phyloP scores from a whole-genome alignment of 2,888 invertebrate genomes.

The Galeruca laticollis region DNA sequence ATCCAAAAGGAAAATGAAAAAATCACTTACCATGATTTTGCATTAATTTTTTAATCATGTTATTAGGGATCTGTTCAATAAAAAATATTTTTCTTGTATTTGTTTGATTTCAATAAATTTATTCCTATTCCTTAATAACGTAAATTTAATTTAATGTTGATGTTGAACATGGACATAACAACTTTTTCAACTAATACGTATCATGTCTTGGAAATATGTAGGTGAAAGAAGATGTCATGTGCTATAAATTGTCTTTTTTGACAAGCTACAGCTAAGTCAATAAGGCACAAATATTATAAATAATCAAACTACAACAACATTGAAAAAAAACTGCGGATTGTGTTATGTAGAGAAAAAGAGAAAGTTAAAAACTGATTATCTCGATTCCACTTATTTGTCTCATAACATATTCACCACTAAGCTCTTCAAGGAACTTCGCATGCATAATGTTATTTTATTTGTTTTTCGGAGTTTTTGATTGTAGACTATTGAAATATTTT shows the following conservation, averaged over 20 bases:
- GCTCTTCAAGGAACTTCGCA: no score
- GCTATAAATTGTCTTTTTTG: background rate
- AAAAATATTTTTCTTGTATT: background rate
- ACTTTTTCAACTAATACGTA: no score
- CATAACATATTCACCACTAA: background rate
- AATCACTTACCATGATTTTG: slow-evolving; percentile 2
- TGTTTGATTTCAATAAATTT: background rate
- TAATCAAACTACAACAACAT: background rate
- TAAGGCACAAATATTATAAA: background rate
- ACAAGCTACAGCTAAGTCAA: background rate
- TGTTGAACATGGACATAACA: background rate
- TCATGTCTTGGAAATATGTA: no score
- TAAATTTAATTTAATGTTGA: background rate
- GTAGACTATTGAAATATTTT: no score
- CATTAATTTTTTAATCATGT: background rate
- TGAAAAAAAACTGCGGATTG: background rate
- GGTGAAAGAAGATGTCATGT: no score
- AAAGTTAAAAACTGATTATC: slow-evolving; percentile 4
- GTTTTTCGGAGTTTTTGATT: no score
- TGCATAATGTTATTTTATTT: no score
- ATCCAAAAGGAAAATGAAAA: slow-evolving; percentile 10
- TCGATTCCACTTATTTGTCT: slow-evolving; percentile 2
- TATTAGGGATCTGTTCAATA: background rate
- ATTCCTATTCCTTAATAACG: background rate
- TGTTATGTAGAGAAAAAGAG: slow-evolving; percentile 1